phyloP scores from a whole-genome alignment of 2,113 vertebrate genomes.

The Sus scrofa region T2T-Sscrofa CM000826.6:138835001-138835500 shows the following conservation, averaged over 20 bases:
- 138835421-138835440: neutral
- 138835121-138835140: neutral
- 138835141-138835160: neutral
- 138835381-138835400: neutral
- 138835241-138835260: neutral
- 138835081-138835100: neutral
- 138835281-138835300: constrained; percentile 12
- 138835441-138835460: constrained; percentile 37
- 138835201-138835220: neutral
- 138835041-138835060: neutral
- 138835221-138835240: constrained; percentile 16
- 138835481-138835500: constrained; percentile 40
- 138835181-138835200: neutral
- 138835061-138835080: neutral
- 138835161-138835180: neutral
- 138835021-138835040: neutral
- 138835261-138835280: neutral
- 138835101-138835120: neutral
- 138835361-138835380: neutral
- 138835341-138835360: neutral
- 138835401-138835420: neutral
- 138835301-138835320: neutral
- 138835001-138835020: neutral
- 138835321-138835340: neutral
- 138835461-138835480: neutral